These are phyloP conservation scores for Kradibia gibbosae DNA, from an alignment of 1,140 invertebrate genomes.

Conservation along the genomic window DNA sequence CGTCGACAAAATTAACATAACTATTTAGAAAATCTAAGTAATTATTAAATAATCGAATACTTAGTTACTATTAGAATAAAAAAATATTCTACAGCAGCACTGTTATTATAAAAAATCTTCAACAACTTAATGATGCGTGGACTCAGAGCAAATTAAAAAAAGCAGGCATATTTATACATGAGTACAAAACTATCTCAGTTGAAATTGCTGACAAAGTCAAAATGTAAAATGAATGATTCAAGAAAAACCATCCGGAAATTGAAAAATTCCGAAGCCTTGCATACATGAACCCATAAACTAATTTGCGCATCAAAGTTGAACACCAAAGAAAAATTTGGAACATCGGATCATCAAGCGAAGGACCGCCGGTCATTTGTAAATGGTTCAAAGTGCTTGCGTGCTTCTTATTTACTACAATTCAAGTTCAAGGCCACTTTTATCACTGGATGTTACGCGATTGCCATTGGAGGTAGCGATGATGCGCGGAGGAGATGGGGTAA, in stretches of 20 bases:
- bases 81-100: not conserved
- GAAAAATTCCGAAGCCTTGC: too few relatives aligned
- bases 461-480: too few relatives aligned
- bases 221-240: too few relatives aligned
- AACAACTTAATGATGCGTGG: not conserved
- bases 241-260: too few relatives aligned
- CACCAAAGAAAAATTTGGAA: too few relatives aligned
- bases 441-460: not conserved
- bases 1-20: not conserved
- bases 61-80: not conserved
- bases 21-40: not conserved
- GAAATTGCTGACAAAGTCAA: not conserved
- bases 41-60: not conserved
- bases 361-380: too few relatives aligned
- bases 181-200: not conserved
- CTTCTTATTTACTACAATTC: not conserved
- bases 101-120: constrained; percentile 1
- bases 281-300: too few relatives aligned
- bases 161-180: not conserved
- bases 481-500: too few relatives aligned
- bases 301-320: too few relatives aligned
- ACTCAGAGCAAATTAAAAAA: not conserved
- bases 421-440: not conserved
- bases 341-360: too few relatives aligned
- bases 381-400: not conserved